phyloP scores from a whole-genome alignment of 2,797 vertebrate genomes.

The Spondyliosoma cantharus region DNA sequence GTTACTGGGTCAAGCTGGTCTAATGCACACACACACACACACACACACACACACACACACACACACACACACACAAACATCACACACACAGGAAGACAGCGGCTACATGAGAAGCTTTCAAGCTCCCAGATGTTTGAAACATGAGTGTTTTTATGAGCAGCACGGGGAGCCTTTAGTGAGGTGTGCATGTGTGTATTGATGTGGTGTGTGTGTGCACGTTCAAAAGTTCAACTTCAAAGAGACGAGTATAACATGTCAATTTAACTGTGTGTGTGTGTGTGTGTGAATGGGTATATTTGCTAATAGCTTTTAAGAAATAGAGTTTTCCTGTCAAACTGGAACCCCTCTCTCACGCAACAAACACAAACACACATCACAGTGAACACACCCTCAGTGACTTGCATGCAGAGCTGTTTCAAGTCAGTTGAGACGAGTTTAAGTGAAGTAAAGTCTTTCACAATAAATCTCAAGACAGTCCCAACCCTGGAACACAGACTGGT shows the following conservation, averaged over 20 bases:
- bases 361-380: constrained; percentile 32
- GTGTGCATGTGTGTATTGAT: constrained; percentile 40
- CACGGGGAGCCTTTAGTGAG: constrained; percentile 62
- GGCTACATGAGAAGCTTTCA: constrained; percentile 64
- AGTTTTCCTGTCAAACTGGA: constrained; percentile 36
- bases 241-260: constrained; percentile 60
- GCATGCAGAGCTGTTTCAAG: constrained; percentile 39
- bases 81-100: constrained; percentile 62
- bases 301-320: constrained; percentile 55
- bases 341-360: constrained; percentile 23
- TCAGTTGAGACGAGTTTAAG: constrained; percentile 24
- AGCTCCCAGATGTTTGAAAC: constrained; percentile 82
- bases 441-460: neutral
- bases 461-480: neutral
- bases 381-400: constrained; percentile 29
- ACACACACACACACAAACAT: constrained; percentile 46
- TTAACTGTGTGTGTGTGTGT: constrained; percentile 40
- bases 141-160: constrained; percentile 74
- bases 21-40: constrained; percentile 54
- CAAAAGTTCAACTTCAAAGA: constrained; percentile 77
- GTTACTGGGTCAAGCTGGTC: constrained; percentile 42
- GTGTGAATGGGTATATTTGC: constrained; percentile 24
- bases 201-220: constrained; percentile 43
- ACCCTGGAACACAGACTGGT: neutral
- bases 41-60: constrained; percentile 32